A percentile compares a stretch with the other conserved stretches of the same genome.
phyloP scores from a whole-genome alignment of 2,113 vertebrate species.

The Cyprinodon tularosa region DNA sequence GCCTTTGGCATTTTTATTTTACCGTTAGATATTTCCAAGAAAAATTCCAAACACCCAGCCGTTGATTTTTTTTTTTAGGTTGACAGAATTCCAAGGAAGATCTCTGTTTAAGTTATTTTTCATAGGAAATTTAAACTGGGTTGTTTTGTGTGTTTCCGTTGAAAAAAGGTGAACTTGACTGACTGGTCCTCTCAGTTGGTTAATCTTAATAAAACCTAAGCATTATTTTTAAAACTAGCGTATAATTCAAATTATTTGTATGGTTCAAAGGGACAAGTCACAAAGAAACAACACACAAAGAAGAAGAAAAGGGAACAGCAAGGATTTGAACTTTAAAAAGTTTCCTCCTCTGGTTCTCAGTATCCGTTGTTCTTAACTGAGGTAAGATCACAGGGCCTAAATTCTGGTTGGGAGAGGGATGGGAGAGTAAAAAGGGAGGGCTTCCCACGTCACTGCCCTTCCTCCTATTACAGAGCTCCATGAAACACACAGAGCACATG shows the following conservation, averaged over 20 bases:
- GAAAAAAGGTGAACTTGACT: not conserved
- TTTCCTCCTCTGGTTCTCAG: not conserved
- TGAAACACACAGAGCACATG: conserved; percentile 41
- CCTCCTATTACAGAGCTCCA: conserved; percentile 9
- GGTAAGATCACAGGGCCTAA: conserved; percentile 17
- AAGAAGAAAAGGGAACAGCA: too few species aligned
- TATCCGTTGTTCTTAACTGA: conserved; percentile 36
- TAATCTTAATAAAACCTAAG: not conserved
- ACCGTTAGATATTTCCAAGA: not conserved
- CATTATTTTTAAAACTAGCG: not conserved
- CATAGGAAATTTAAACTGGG: not conserved
- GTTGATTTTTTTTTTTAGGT: not conserved
- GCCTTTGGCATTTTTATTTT: too few species aligned
- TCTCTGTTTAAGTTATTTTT: not conserved
- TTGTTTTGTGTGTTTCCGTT: not conserved
- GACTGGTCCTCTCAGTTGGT: conserved; percentile 2
- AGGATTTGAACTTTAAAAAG: not conserved
- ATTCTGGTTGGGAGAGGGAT: conserved; percentile 16
- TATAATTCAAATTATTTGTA: not conserved
- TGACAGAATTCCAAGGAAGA: not conserved
- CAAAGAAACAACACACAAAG: not conserved
- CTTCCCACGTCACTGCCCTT: conserved; percentile 1
- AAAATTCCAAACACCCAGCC: not conserved
- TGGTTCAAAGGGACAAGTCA: not conserved
- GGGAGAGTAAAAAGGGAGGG: conserved; percentile 29